A percentile compares a stretch with the other conserved stretches of the same genome.
These are phyloP conservation scores for Trichacis sp. DNA, from an alignment of 2,888 invertebrate species.

Conservation along the genomic window DNA sequence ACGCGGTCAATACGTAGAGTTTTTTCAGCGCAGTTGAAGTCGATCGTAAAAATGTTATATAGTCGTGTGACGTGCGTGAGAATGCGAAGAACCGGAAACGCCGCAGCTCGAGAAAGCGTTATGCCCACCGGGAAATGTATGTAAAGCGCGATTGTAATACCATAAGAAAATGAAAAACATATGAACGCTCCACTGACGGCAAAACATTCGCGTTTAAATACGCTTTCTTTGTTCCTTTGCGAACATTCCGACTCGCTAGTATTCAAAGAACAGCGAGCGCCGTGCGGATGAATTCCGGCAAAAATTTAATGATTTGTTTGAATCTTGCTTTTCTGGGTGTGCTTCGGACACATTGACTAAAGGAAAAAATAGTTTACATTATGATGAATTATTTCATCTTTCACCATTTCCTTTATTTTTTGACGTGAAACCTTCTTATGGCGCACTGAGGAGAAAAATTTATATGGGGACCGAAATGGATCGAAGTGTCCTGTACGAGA, in stretches of 20 bases:
- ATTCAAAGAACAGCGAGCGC: not conserved
- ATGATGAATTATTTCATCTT: too few relatives aligned
- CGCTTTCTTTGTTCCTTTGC: not conserved
- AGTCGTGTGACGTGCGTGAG: slow-evolving; percentile 47
- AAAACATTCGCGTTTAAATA: slow-evolving; percentile 1
- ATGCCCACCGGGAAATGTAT: slow-evolving; percentile 38
- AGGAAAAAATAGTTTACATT: too few relatives aligned
- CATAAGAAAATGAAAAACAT: slow-evolving; percentile 20
- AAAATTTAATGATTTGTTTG: not conserved
- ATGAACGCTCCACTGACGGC: not conserved
- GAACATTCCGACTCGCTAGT: not conserved
- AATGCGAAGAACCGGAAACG: slow-evolving; percentile 55
- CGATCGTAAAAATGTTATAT: slow-evolving; percentile 57
- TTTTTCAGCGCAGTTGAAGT: slow-evolving; percentile 27
- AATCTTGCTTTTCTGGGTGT: not conserved
- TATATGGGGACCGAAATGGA: too few relatives aligned
- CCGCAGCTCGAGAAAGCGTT: slow-evolving; percentile 48
- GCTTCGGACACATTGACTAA: too few relatives aligned
- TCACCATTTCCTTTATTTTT: too few relatives aligned
- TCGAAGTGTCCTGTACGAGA: too few relatives aligned
- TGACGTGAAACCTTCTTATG: too few relatives aligned
- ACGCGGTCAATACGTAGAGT: slow-evolving; percentile 11
- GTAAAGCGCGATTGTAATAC: slow-evolving; percentile 30
- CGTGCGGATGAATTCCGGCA: not conserved
- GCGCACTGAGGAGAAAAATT: too few relatives aligned